phyloP scores from a whole-genome alignment of 2,888 invertebrate genomes.

The Brachylomia viminalis region DNA sequence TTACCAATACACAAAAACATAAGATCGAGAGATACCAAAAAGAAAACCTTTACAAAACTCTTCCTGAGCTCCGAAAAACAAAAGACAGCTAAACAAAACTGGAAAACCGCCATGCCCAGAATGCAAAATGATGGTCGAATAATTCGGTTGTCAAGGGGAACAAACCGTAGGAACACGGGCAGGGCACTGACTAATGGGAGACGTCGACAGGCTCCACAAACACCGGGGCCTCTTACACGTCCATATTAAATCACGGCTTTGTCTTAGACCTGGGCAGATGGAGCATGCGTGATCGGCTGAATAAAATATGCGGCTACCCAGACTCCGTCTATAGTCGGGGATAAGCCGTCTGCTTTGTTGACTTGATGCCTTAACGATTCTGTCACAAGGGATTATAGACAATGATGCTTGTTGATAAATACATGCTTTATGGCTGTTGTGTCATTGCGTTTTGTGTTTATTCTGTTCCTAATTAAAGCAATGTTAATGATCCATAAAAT shows the following conservation, averaged over 20 bases:
- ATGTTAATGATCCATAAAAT: background rate
- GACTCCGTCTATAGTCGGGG: slow-evolving; percentile 36
- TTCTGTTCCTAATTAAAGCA: background rate
- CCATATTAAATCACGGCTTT: slow-evolving; percentile 80
- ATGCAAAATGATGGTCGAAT: slow-evolving; percentile 81
- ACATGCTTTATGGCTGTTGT: background rate
- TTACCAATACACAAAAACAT: background rate
- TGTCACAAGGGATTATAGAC: slow-evolving; percentile 28
- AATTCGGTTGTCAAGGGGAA: slow-evolving; percentile 80
- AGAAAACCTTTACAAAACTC: slow-evolving; percentile 9
- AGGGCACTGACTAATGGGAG: slow-evolving; percentile 78
- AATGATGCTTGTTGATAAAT: slow-evolving; percentile 13
- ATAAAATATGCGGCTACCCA: slow-evolving; percentile 57
- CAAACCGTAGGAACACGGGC: slow-evolving; percentile 72
- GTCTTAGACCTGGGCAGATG: slow-evolving; percentile 64
- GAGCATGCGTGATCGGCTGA: slow-evolving; percentile 62
- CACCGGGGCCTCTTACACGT: slow-evolving; percentile 70
- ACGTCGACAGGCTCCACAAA: slow-evolving; percentile 69
- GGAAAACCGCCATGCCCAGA: slow-evolving; percentile 65
- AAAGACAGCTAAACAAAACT: slow-evolving; percentile 59
- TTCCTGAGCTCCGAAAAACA: slow-evolving; percentile 24
- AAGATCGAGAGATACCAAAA: background rate
- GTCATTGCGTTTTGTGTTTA: background rate
- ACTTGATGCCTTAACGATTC: slow-evolving; percentile 37
- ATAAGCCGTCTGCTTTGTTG: slow-evolving; percentile 43